Conservation (phyloP, 2,113 vertebrate genomes). For the Laterallus jamaicensis region DNA sequence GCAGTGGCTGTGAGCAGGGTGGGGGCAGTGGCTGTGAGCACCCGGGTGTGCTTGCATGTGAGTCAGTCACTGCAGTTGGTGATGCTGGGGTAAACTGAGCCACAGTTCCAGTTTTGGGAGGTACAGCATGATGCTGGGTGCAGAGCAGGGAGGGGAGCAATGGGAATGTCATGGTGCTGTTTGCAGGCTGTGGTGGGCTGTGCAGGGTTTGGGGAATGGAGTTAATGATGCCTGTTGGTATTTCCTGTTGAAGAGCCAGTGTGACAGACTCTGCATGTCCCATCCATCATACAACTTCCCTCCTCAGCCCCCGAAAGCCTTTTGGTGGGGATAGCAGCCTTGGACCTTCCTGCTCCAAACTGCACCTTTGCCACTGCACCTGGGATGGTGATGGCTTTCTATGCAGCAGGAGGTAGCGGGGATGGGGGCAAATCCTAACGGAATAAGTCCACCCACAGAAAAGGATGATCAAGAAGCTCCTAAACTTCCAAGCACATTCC, state of each 20-base stretch:
- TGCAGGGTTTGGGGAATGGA: not conserved
- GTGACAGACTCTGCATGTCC: not conserved
- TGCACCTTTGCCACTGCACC: not conserved
- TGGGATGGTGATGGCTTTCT: not conserved
- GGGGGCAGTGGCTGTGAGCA: not conserved
- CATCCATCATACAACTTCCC: fast-evolving
- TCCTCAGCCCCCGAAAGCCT: fast-evolving
- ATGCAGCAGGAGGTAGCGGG: not conserved
- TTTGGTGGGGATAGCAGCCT: not conserved
- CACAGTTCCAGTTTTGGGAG: fast-evolving
- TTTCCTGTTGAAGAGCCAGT: not conserved
- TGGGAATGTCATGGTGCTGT: fast-evolving
- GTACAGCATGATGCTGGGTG: fast-evolving
- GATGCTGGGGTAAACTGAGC: not conserved
- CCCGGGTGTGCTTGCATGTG: fast-evolving
- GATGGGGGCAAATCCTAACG: not conserved
- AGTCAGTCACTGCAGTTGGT: not conserved
- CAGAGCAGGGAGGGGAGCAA: fast-evolving
- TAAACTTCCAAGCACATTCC: not conserved
- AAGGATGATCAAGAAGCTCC: not conserved
- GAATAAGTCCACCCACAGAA: not conserved
- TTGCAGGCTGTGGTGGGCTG: not conserved
- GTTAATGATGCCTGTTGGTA: not conserved
- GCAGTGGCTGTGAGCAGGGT: not conserved
- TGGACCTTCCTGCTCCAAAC: not conserved